phyloP scores from a whole-genome alignment of 2,113 vertebrate species.

The Castor canadensis region DNA sequence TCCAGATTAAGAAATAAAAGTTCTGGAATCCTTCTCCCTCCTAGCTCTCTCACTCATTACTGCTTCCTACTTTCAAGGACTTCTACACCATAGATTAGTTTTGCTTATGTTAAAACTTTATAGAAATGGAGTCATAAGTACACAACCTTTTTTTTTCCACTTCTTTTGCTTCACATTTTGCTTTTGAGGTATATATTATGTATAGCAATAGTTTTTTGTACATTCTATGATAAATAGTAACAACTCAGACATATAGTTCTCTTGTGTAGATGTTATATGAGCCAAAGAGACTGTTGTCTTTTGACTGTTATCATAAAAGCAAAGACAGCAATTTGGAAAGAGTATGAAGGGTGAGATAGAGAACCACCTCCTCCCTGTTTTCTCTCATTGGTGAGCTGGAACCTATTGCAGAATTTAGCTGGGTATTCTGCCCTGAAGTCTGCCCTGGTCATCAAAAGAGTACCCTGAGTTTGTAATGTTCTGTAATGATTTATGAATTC shows the following conservation, averaged over 20 bases:
- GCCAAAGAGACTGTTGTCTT: not conserved
- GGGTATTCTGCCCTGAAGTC: not conserved
- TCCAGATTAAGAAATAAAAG: too few relatives aligned
- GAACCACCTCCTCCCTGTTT: too few relatives aligned
- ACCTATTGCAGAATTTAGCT: not conserved
- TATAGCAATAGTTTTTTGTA: not conserved
- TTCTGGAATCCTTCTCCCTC: too few relatives aligned
- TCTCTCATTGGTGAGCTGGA: fast-evolving
- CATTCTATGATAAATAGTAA: not conserved
- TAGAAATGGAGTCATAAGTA: not conserved
- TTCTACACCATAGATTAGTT: not conserved
- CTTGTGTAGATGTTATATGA: not conserved
- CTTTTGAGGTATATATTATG: not conserved
- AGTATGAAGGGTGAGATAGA: fast-evolving
- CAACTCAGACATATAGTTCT: not conserved
- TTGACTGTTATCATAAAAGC: not conserved
- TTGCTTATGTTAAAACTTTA: not conserved
- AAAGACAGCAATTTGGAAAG: not conserved
- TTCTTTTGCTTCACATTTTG: not conserved
- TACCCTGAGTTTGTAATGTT: not conserved
- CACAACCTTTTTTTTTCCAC: not conserved
- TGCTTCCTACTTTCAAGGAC: not conserved
- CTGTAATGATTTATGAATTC: not conserved
- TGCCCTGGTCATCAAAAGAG: not conserved
- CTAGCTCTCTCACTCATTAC: not conserved